Evolutionary conservation across 2,113 vertebrate species (phyloP), one percentile per base, ranked within the genome.

Genomic region (Falcunculus frontatus): DNA sequence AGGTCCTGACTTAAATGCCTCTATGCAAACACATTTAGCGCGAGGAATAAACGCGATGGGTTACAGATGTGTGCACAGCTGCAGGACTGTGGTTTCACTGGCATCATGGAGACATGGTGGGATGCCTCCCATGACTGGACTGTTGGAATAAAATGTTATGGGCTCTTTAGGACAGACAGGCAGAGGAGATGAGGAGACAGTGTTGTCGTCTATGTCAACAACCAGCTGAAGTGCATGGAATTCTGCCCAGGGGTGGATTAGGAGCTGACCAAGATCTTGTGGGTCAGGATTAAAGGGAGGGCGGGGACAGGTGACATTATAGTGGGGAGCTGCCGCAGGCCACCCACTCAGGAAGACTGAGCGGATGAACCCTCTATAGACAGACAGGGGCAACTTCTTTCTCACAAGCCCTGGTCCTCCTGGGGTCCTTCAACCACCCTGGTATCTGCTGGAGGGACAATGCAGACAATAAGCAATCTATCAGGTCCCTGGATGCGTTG

Each of bases 101-200:
- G 32, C 32, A 50, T 16, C 27, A 19, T 21, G 35, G 27, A 81
- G 12, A 57, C 10, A 5, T 11, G 32, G 27, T 44, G 32, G 52
- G 50, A 57, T 50, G 35, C 25, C 21, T 72, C 16, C 57, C 22
- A 1, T 27, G 32, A 6, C 25, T 56, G 30, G 11, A 57, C 18
- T 7, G 32, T 9, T 57, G 32, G 32, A 49, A 56, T 27, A 26
- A 41, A 64, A 64, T 4, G 5, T 37, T 50, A 27, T 3, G 3
- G 14, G 9, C 11, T 49, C 7, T 72, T 56, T 35, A 41, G 35
- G 57, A 49, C 12, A 6, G 30, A 63, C 16, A 26, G 17, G 22
- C 16, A 44, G 50, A 27, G 15, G 18, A 29, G 4, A 16, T 7
- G 26, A 50, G 26, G 15, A 33, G 9, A 8, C 5, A 0, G 0